Evolutionary conservation across 2,113 vertebrate species (phyloP).

Genomic region (Gadus chalcogrammus): DNA sequence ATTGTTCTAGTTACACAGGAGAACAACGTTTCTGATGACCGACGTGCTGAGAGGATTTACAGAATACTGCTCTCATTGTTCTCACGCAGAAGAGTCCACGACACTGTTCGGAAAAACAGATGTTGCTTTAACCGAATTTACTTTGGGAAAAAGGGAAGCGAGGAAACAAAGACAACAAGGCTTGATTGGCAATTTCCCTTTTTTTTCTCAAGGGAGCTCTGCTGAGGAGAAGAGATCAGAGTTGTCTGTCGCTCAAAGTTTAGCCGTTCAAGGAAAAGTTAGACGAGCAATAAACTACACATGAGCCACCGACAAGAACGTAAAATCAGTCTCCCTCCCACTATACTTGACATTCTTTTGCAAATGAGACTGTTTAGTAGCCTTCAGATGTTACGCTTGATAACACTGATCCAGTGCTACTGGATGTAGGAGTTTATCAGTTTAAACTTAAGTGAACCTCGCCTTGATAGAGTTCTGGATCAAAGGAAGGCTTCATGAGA

Average conservation of each 20-base stretch:
- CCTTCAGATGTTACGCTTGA: too few species aligned
- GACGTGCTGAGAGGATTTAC: conserved; percentile 23
- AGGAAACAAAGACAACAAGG: conserved; percentile 10
- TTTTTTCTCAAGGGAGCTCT: too few species aligned
- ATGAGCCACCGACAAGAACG: conserved; percentile 23
- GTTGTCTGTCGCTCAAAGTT: background rate
- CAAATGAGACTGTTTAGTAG: too few species aligned
- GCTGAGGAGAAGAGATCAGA: background rate
- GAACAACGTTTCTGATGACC: conserved; percentile 14
- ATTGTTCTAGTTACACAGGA: conserved; percentile 13
- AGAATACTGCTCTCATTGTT: conserved; percentile 26
- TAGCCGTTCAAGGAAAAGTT: conserved; percentile 7
- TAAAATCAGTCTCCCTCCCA: conserved; percentile 11
- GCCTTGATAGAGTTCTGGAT: background rate
- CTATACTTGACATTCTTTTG: too few species aligned
- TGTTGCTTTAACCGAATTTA: conserved; percentile 34
- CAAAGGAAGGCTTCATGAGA: background rate
- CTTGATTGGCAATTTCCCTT: conserved; percentile 42
- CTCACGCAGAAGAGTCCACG: conserved; percentile 18
- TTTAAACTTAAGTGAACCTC: background rate
- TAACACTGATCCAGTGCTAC: too few species aligned
- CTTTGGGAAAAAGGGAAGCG: conserved; percentile 16
- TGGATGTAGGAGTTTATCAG: too few species aligned
- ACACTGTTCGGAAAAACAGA: conserved; percentile 31
- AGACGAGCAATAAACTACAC: conserved; percentile 22